A percentile compares a stretch with the other conserved stretches of the same genome.
Evolutionary conservation across 1,140 invertebrate species (phyloP).

Genomic region (Magallana ariakensis): DNA sequence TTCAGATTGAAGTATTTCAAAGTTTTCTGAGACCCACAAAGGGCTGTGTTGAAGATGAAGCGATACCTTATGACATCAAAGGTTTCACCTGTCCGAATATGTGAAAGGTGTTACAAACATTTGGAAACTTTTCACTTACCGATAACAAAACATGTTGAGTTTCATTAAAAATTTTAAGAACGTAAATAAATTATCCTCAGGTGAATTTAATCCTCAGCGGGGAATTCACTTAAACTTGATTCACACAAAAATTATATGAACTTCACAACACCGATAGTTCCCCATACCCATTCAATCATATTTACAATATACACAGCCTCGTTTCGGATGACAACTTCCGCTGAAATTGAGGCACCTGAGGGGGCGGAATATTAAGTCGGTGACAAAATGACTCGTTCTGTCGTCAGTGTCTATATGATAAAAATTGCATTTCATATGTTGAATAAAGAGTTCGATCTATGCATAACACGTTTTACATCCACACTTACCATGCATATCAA

Average conservation of each 20-base stretch:
- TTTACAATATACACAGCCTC: conserved; percentile 30
- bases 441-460: too few species aligned
- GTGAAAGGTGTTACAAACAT: not conserved
- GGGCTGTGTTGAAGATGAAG: not conserved
- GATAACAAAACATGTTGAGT: not conserved
- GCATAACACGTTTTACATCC: too few species aligned
- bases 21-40: too few species aligned
- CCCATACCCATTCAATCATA: not conserved
- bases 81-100: not conserved
- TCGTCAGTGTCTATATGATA: not conserved
- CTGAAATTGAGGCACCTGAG: not conserved
- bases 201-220: not conserved
- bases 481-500: too few species aligned
- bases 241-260: too few species aligned
- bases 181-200: not conserved
- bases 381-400: not conserved
- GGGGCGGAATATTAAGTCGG: not conserved
- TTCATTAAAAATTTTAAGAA: not conserved
- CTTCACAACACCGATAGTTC: not conserved
- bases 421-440: too few species aligned
- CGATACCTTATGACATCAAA: not conserved
- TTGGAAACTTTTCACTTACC: not conserved
- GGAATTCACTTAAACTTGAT: not conserved
- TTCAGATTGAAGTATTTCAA: too few species aligned
- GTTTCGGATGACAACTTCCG: conserved; percentile 20